Conservation (phyloP, 2,797 vertebrate species). For the Philypnodon macrostomus region DNA sequence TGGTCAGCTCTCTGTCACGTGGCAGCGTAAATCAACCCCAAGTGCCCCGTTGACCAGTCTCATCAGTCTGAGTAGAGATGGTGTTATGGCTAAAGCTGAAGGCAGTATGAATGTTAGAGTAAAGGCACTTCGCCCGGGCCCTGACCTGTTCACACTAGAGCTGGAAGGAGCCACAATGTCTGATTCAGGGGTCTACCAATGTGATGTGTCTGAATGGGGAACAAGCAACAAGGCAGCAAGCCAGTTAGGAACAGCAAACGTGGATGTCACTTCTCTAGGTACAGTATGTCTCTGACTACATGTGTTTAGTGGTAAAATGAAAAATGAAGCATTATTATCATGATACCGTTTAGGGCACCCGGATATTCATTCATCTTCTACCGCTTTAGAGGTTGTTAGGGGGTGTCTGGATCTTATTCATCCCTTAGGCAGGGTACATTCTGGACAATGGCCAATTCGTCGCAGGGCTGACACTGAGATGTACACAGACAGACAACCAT, state of each 20-base stretch:
- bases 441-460: too few relatives aligned
- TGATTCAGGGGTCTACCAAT: slow-evolving; percentile 79
- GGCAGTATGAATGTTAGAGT: slow-evolving; percentile 41
- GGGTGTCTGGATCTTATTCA: too few relatives aligned
- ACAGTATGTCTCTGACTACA: slow-evolving; percentile 13
- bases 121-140: slow-evolving; percentile 37
- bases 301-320: too few relatives aligned
- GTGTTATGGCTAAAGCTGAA: slow-evolving; percentile 37
- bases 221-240: slow-evolving; percentile 46
- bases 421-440: too few relatives aligned
- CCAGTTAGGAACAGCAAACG: slow-evolving; percentile 33
- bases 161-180: slow-evolving; percentile 51
- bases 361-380: too few relatives aligned
- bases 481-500: too few relatives aligned
- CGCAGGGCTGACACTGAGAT: too few relatives aligned
- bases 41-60: slow-evolving; percentile 30
- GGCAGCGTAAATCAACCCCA: slow-evolving; percentile 67
- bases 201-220: slow-evolving; percentile 79
- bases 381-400: too few relatives aligned
- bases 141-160: slow-evolving; percentile 60
- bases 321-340: too few relatives aligned
- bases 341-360: too few relatives aligned
- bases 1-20: slow-evolving; percentile 75
- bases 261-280: slow-evolving; percentile 62
- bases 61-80: slow-evolving; percentile 67